phyloP scores from a whole-genome alignment of 1,140 invertebrate genomes.

The Homarus americanus region DNA sequence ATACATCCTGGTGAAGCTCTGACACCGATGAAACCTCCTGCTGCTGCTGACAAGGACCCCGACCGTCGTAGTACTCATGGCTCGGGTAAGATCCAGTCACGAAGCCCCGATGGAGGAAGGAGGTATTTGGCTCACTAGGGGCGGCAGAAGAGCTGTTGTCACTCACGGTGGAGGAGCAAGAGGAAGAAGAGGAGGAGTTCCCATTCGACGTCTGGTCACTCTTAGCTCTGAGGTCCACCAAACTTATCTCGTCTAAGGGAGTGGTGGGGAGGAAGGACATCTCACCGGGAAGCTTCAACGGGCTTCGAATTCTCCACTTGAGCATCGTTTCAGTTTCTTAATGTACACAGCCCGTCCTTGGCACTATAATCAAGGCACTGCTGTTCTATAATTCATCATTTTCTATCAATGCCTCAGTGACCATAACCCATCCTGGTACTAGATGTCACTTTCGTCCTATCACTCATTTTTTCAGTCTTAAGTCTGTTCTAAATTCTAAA shows the following conservation, averaged over 20 bases:
- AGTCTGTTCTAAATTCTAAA: no score
- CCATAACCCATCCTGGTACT: no score
- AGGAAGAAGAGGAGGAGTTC: neutral
- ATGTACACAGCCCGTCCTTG: neutral
- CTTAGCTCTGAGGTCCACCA: neutral
- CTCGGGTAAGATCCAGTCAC: neutral
- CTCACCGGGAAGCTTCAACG: neutral
- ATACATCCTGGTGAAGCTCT: no score
- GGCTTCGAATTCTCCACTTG: conserved; percentile 9
- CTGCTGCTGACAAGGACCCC: no score
- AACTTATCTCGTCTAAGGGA: neutral
- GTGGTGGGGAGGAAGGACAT: neutral
- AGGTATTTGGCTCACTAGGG: neutral
- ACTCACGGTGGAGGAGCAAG: neutral
- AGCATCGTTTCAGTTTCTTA: conserved; percentile 1
- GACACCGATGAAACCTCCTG: no score
- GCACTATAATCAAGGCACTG: no score
- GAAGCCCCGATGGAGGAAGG: conserved; percentile 25
- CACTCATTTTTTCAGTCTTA: no score
- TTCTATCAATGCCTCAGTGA: no score
- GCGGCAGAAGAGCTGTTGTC: neutral
- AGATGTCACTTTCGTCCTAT: no score
- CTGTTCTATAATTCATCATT: no score
- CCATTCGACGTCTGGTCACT: neutral
- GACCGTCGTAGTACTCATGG: conserved; percentile 22